These are phyloP conservation scores for Cantharis rufa DNA, from an alignment of 2,888 invertebrate species.

Conservation along the genomic window DNA sequence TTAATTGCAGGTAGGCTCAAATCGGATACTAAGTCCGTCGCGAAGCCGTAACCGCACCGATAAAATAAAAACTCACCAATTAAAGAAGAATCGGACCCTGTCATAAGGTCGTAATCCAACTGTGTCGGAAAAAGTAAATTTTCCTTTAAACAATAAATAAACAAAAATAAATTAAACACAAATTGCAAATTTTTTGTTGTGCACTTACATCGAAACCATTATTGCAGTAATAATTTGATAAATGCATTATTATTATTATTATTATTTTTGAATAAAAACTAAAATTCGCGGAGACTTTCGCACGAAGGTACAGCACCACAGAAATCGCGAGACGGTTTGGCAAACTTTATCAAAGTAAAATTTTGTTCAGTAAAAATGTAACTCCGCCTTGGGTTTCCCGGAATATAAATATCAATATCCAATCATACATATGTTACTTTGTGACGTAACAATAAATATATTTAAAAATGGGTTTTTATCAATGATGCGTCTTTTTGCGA, in stretches of 20 bases:
- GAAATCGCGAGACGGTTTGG: neutral
- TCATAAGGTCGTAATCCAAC: neutral
- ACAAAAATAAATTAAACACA: neutral
- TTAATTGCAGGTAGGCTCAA: neutral
- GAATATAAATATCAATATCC: constrained; percentile 14
- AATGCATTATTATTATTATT: neutral
- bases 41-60: neutral
- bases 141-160: neutral
- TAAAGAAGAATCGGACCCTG: neutral
- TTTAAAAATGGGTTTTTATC: neutral
- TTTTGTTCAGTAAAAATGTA: constrained; percentile 6
- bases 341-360: neutral
- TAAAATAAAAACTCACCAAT: neutral
- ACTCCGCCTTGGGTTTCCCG: constrained; percentile 25
- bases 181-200: neutral
- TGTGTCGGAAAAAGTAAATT: neutral
- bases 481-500: neutral
- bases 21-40: neutral
- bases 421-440: constrained; percentile 4
- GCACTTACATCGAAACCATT: neutral
- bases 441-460: neutral
- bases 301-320: neutral
- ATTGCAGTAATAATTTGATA: neutral
- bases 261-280: neutral
- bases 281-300: neutral